These are phyloP conservation scores for Okapia johnstoni DNA, from an alignment of 2,113 vertebrate species.

Conservation along the genomic window DNA sequence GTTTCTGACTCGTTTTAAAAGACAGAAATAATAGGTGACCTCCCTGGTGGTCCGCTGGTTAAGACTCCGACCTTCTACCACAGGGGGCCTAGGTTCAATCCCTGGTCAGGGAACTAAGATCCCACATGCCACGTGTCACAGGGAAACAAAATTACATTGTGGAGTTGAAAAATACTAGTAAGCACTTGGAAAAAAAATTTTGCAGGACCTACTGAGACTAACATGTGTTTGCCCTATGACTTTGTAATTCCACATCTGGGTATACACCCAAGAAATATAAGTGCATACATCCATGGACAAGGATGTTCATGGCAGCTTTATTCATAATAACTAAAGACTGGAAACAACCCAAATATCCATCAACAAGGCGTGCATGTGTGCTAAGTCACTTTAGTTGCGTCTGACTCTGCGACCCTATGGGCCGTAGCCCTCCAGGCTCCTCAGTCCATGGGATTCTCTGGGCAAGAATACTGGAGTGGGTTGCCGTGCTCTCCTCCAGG, in stretches of 20 bases:
- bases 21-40: not conserved
- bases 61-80: not conserved
- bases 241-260: not conserved
- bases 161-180: not conserved
- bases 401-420: accelerated
- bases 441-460: not conserved
- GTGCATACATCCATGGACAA: not conserved
- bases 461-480: not conserved
- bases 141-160: not conserved
- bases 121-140: not conserved
- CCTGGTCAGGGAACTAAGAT: not conserved
- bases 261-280: not conserved
- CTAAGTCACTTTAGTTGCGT: accelerated
- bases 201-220: not conserved
- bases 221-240: not conserved
- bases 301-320: not conserved
- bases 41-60: not conserved
- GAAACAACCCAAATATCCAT: not conserved
- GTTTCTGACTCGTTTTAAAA: not conserved
- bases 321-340: not conserved
- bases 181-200: not conserved
- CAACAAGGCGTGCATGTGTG: not conserved
- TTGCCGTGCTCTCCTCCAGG: not conserved
- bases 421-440: not conserved
- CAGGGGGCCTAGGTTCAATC: not conserved